Evolutionary conservation across 2,797 vertebrate genomes (phyloP).

Genomic region (Sparidentex hasta): DNA sequence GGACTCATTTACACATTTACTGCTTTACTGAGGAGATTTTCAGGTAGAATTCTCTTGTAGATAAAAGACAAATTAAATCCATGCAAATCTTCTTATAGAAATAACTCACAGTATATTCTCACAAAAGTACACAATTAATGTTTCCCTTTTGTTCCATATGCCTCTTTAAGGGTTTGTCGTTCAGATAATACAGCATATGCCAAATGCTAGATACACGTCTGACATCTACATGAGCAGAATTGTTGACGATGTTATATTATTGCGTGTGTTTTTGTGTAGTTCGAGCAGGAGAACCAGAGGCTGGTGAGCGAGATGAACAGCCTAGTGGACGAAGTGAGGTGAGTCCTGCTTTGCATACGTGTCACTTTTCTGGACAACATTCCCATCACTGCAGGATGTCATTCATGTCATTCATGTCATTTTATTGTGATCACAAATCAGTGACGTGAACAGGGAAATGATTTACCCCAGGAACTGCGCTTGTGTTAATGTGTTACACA

Average conservation of each 20-base stretch:
- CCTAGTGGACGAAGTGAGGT: slow-evolving; percentile 98
- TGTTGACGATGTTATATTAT: not conserved
- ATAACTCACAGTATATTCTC: not conserved
- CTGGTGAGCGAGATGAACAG: slow-evolving; percentile 97
- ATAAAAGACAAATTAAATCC: too few species aligned
- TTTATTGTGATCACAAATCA: slow-evolving; percentile 3
- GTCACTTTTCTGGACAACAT: not conserved
- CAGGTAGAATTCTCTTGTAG: not conserved
- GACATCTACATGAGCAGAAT: not conserved
- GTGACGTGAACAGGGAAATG: not conserved
- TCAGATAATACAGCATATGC: not conserved
- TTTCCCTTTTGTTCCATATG: not conserved
- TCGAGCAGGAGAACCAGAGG: slow-evolving; percentile 97
- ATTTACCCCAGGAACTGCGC: not conserved
- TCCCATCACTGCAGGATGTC: too few species aligned
- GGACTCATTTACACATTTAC: not conserved
- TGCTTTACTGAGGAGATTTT: slow-evolving; percentile 4
- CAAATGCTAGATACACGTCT: not conserved
- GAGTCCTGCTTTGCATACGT: slow-evolving; percentile 21
- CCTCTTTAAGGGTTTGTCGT: not conserved
- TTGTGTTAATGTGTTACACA: slow-evolving; percentile 7
- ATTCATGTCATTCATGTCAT: not conserved
- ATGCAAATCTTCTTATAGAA: not conserved
- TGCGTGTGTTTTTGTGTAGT: slow-evolving; percentile 82
- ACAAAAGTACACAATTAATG: not conserved